phyloP scores from a whole-genome alignment of 2,797 vertebrate species.

The Semaprochilodus insignis region DNA sequence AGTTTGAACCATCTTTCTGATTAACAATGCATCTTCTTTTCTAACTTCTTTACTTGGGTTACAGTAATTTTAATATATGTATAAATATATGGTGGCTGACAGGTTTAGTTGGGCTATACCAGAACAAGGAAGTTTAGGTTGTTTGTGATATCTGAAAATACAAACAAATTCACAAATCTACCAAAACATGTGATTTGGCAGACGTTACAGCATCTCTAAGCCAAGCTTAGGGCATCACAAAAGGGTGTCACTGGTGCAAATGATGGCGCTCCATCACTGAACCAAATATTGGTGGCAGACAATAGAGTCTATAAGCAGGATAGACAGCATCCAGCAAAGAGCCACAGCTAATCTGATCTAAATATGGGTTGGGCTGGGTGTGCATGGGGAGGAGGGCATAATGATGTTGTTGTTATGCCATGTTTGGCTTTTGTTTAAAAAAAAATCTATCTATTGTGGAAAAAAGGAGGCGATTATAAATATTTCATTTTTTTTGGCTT shows the following conservation, averaged over 20 bases:
- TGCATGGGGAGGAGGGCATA: constrained; percentile 2
- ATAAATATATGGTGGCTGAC: neutral
- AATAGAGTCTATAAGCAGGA: constrained; percentile 51
- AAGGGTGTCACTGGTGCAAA: neutral
- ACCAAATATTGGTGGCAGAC: constrained; percentile 56
- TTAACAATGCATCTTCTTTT: neutral
- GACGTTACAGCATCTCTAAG: constrained; percentile 8
- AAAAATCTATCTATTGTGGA: neutral
- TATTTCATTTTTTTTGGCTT: constrained; percentile 23
- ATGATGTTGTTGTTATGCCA: constrained; percentile 52
- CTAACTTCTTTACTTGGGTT: neutral
- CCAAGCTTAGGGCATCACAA: neutral
- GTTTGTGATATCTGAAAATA: neutral
- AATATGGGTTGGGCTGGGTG: constrained; percentile 49
- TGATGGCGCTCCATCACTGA: constrained; percentile 17
- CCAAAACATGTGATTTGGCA: constrained; percentile 5
- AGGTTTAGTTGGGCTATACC: neutral
- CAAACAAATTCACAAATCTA: neutral
- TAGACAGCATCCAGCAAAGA: constrained; percentile 55
- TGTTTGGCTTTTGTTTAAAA: constrained; percentile 14
- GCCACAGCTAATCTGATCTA: constrained; percentile 58
- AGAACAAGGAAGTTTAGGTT: neutral
- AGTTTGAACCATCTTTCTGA: neutral
- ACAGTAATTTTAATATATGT: neutral
- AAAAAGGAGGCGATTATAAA: constrained; percentile 31